Evolutionary conservation across 2,888 invertebrate genomes (phyloP), one percentile per base, ranked within the genome.

Genomic region (Desoria tigrina): DNA sequence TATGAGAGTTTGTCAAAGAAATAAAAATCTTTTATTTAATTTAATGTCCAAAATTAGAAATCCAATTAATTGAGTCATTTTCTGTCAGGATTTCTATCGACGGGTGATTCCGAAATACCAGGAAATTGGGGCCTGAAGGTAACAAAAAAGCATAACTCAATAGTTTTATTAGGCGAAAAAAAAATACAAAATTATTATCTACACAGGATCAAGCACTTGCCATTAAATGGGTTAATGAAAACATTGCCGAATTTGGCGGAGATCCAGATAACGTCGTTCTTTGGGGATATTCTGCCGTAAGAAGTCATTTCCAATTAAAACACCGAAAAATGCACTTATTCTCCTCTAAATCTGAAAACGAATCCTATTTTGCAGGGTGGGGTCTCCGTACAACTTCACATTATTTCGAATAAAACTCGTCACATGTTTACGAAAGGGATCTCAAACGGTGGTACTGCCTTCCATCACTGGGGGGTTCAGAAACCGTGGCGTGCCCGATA

Each of bases 311-410:
- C 4, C 4, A 4, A 32, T 32, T 32, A 7, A 7, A 7, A 4
- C 32, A 32, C 11, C 11, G 32, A 32, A 32, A 4, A 7, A 32
- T 32, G 11, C 32, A 32, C 4, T 32, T 32, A 11, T 32, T 4
- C 32, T 32, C 4, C 4, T 7, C 32, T 32, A 32, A 32, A 32
- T 32, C 32, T 32, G 4, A 32, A 4, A 32, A 32, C 11, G 11
- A 7, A 11, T n/a, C n/a, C n/a, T n/a, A n/a, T n/a, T 32, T 32
- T 32, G 11, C 4, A 32, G 32, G 71, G 69, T 2, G 73, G 56
- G n/a, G 55, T 66, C 0, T 63, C 42, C 23, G 72, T 71, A 11
- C 74, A 74, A 57, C 62, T 74, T 24, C 72, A 73, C 28, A 72
- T 74, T 71, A 61, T 73, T 26, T 70, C 71, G 2, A 63, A 59